These are phyloP conservation scores for Hylyphantes graminicola DNA, from an alignment of 1,140 invertebrate genomes.

Conservation along the genomic window DNA sequence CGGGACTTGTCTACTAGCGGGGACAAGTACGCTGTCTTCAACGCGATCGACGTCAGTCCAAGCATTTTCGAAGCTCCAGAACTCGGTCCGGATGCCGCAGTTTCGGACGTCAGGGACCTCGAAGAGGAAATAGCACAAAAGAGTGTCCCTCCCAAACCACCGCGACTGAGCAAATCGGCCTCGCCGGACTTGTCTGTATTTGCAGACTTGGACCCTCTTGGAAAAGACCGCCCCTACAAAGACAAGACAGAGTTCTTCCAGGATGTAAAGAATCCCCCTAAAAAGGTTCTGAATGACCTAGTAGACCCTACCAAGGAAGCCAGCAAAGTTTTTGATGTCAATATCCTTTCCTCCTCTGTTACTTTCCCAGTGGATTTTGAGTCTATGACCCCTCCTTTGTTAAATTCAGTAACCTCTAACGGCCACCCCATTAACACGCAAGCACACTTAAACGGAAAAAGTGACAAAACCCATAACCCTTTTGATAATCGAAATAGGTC, in stretches of 20 bases:
- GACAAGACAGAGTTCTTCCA: constrained; percentile 96
- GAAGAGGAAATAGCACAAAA: constrained; percentile 39
- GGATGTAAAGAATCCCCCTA: constrained; percentile 90
- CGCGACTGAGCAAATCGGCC: constrained; percentile 29
- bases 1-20: not conserved
- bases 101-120: constrained; percentile 19
- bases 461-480: constrained; percentile 15
- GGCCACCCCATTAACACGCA: not conserved
- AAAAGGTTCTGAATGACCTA: constrained; percentile 88
- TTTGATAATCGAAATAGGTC: not conserved
- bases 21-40: constrained; percentile 60
- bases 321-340: not conserved
- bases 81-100: not conserved
- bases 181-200: constrained; percentile 73
- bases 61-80: constrained; percentile 38
- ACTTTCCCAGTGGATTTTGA: constrained; percentile 54
- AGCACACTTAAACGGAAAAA: constrained; percentile 3
- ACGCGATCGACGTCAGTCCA: constrained; percentile 29
- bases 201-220: constrained; percentile 90
- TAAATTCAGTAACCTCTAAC: not conserved
- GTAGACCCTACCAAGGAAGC: constrained; percentile 63
- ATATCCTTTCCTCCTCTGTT: constrained; percentile 27
- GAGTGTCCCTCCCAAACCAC: constrained; percentile 32
- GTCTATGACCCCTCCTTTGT: not conserved
- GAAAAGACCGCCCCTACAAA: constrained; percentile 83